phyloP scores from a whole-genome alignment of 2,113 vertebrate genomes.

The Sinosuthora webbiana region DNA sequence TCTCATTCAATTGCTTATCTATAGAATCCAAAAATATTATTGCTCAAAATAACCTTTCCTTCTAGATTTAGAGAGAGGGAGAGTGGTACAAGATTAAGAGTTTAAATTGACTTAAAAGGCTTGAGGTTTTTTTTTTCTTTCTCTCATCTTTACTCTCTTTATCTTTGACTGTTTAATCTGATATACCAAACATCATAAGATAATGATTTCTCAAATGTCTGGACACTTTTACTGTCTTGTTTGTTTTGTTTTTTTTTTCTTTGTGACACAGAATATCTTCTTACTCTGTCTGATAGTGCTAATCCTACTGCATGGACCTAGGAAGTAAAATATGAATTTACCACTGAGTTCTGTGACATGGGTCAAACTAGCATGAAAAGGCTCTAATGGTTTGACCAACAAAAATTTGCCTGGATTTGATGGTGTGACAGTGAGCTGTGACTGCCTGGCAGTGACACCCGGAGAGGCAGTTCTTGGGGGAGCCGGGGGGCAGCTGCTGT shows the following conservation, averaged over 20 bases:
- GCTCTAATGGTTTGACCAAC: not conserved
- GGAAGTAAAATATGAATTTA: not conserved
- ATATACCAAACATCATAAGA: not conserved
- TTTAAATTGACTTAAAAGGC: not conserved
- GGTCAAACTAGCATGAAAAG: not conserved
- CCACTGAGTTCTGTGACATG: not conserved
- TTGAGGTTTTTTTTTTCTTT: not conserved
- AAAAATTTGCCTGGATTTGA: not conserved
- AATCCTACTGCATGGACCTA: not conserved
- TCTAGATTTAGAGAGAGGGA: not conserved
- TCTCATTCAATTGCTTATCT: not conserved
- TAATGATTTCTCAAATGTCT: slow-evolving; percentile 6
- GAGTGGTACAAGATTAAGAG: not conserved
- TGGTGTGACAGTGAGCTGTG: not conserved
- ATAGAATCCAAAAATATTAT: not conserved
- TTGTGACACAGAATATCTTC: not conserved
- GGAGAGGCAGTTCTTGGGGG: not conserved
- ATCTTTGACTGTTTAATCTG: not conserved
- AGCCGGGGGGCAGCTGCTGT: not conserved
- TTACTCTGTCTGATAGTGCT: not conserved
- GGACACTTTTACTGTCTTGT: not conserved
- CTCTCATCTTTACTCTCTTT: not conserved
- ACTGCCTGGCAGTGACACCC: not conserved
- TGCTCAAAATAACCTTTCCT: slow-evolving; percentile 1
- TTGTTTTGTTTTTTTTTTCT: not conserved